Conservation (phyloP, 2,113 vertebrate species). For the Fukomys damarensis region DNA sequence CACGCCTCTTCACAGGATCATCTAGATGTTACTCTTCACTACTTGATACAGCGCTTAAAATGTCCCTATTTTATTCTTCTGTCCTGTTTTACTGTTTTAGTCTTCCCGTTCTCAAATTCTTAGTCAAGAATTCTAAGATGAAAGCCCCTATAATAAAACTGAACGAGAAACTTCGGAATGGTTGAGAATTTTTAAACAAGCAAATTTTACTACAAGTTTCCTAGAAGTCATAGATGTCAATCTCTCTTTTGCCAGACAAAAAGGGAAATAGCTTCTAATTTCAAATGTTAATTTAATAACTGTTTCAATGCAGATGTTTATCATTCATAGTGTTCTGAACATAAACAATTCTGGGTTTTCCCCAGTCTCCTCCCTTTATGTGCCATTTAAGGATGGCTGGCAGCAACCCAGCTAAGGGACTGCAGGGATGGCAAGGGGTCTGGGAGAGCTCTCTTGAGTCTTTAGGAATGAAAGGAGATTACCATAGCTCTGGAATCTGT, state of each 20-base stretch:
- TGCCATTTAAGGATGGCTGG: background rate
- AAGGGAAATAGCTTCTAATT: conserved; percentile 56
- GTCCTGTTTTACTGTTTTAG: background rate
- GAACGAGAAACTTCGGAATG: background rate
- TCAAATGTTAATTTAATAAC: conserved; percentile 58
- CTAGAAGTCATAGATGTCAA: conserved; percentile 28
- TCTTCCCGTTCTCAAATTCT: background rate
- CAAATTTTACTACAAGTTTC: conserved; percentile 32
- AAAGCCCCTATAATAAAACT: background rate
- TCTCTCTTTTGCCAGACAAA: background rate
- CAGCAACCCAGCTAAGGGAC: background rate
- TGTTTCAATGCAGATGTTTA: conserved; percentile 46
- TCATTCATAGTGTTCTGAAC: conserved; percentile 1
- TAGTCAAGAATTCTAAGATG: background rate
- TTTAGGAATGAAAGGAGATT: conserved; percentile 39
- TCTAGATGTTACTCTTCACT: background rate
- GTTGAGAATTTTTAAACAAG: background rate
- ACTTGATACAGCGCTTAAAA: background rate
- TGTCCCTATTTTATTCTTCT: background rate
- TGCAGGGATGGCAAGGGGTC: background rate
- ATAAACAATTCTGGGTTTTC: background rate
- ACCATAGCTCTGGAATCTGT: conserved; percentile 3
- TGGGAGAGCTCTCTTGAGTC: background rate
- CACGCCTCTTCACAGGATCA: background rate
- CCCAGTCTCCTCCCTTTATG: background rate